A percentile compares a stretch with the other conserved stretches of the same genome.
Evolutionary conservation across 1,140 invertebrate genomes (phyloP).

Genomic region (Drosophila rhopaloa): DNA sequence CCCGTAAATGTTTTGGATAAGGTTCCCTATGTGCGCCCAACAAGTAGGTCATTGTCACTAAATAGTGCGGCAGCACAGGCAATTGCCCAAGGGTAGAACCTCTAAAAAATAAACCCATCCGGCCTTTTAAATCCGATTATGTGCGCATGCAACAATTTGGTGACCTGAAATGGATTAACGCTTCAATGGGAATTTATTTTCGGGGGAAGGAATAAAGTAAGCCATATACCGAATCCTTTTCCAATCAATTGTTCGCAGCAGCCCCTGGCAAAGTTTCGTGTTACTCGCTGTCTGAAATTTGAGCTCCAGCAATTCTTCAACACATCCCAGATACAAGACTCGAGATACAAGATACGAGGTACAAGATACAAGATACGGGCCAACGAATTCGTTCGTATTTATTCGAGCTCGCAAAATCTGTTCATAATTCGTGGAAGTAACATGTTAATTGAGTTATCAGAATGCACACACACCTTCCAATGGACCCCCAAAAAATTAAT

Average conservation of each 20-base stretch:
- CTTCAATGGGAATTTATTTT: conserved; percentile 76
- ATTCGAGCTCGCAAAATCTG: conserved; percentile 65
- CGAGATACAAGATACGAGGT: conserved; percentile 30
- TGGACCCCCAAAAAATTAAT: conserved; percentile 30
- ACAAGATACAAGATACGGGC: conserved; percentile 30
- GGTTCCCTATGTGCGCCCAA: conserved; percentile 19
- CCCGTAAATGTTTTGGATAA: conserved; percentile 23
- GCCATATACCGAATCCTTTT: conserved; percentile 58
- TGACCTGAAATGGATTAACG: conserved; percentile 76
- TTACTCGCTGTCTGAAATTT: conserved; percentile 71
- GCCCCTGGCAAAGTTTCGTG: conserved; percentile 46
- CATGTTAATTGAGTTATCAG: conserved; percentile 79
- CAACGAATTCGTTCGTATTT: not conserved
- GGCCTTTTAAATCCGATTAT: conserved; percentile 69
- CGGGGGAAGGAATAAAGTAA: conserved; percentile 45
- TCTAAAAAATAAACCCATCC: conserved; percentile 12
- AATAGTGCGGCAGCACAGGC: conserved; percentile 64
- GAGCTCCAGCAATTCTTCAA: conserved; percentile 76
- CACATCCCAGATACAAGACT: conserved; percentile 53
- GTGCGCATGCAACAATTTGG: conserved; percentile 64
- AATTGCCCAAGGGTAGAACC: conserved; percentile 51
- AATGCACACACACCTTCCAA: conserved; percentile 57
- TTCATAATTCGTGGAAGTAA: conserved; percentile 76
- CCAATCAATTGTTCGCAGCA: conserved; percentile 76
- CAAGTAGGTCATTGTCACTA: conserved; percentile 76